Percentiles rank a stretch among this genome's conserved stretches.
Evolutionary conservation across 2,797 vertebrate species (phyloP).

Genomic region (Anguilla marmorata): DNA sequence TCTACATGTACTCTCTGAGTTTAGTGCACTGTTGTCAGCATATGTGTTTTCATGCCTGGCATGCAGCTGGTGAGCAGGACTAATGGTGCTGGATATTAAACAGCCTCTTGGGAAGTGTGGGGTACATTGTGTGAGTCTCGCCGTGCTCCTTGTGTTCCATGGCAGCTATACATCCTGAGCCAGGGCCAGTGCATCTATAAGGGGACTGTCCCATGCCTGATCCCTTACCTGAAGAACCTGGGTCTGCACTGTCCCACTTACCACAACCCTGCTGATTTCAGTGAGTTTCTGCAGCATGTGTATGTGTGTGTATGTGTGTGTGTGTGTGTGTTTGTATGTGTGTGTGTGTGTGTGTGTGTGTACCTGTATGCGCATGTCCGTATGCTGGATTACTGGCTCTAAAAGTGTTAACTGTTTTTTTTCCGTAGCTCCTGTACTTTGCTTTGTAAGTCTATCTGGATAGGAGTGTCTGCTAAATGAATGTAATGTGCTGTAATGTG

Average conservation of each 20-base stretch:
- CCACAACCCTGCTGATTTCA: constrained; percentile 98
- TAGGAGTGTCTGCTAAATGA: neutral
- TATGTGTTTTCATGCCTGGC: neutral
- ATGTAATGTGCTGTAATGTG: neutral
- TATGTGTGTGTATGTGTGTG: neutral
- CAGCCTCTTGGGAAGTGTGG: neutral
- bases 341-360: neutral
- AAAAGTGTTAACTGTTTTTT: neutral
- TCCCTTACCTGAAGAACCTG: constrained; percentile 94
- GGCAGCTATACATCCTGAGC: constrained; percentile 96
- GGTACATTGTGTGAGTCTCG: neutral
- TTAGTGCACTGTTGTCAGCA: neutral
- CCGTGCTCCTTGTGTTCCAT: constrained; percentile 43
- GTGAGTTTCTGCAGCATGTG: constrained; percentile 71
- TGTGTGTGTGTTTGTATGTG: constrained; percentile 17
- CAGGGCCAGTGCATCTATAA: constrained; percentile 99
- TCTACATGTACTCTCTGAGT: neutral
- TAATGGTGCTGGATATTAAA: neutral
- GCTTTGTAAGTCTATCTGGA: neutral
- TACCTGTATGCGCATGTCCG: constrained; percentile 12
- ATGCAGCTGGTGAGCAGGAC: neutral
- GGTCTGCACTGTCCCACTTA: constrained; percentile 96
- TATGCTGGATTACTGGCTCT: neutral
- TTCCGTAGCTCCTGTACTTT: neutral
- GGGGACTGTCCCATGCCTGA: constrained; percentile 91